Conservation (phyloP, 2,113 vertebrate species). For the Pseudorectes ferrugineus region DNA sequence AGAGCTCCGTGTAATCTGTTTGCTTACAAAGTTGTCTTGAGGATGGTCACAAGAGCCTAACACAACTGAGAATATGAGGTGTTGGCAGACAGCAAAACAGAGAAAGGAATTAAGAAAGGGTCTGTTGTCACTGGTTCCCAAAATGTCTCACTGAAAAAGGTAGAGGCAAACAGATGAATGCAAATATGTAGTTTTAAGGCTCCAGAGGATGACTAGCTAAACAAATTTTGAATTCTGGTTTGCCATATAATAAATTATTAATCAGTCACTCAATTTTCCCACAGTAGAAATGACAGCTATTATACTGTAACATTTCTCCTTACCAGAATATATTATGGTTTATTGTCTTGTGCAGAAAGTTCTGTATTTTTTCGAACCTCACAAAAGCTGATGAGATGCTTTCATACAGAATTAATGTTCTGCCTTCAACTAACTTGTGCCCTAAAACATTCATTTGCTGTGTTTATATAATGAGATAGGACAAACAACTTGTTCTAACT, state of each 20-base stretch:
- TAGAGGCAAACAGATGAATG: neutral
- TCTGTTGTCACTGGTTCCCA: neutral
- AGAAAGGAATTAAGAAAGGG: neutral
- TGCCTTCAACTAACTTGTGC: neutral
- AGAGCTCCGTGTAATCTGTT: neutral
- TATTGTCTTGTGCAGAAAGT: neutral
- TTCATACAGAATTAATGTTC: neutral
- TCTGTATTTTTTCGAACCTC: neutral
- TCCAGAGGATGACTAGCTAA: neutral
- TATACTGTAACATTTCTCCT: neutral
- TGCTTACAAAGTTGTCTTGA: neutral
- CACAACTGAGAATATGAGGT: neutral
- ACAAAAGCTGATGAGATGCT: neutral
- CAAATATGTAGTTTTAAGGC: neutral
- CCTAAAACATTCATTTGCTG: neutral
- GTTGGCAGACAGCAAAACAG: neutral
- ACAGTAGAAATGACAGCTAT: neutral
- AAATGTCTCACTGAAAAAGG: neutral
- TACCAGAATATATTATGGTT: neutral
- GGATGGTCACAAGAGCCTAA: neutral
- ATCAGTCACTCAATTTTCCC: neutral
- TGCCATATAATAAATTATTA: neutral
- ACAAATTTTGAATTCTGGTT: neutral
- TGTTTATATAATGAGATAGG: neutral
- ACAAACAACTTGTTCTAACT: neutral